Evolutionary conservation across 2,888 invertebrate genomes (phyloP).

Genomic region (Heliconius erato): DNA sequence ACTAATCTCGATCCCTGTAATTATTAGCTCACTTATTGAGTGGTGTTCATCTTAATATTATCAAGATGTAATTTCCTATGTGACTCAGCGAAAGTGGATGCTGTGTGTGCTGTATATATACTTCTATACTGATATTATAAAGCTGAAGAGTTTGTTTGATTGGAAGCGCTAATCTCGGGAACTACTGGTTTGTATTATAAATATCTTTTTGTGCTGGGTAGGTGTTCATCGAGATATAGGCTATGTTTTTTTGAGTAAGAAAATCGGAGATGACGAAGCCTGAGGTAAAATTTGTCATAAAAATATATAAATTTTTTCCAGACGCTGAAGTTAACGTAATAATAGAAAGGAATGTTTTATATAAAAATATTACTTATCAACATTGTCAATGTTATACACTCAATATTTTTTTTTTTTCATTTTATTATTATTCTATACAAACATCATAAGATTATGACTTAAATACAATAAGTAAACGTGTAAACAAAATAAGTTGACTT

Average conservation of each 20-base stretch:
- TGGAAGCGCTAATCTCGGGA: not conserved
- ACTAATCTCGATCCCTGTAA: conserved; percentile 1
- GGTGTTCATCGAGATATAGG: no score
- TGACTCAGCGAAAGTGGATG: not conserved
- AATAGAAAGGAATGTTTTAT: not conserved
- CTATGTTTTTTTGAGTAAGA: no score
- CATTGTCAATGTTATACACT: not conserved
- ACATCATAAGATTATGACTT: not conserved
- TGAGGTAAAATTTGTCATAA: no score
- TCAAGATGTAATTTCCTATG: conserved; percentile 13
- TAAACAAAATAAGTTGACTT: conserved; percentile 12
- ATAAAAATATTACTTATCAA: not conserved
- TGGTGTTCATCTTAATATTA: not conserved
- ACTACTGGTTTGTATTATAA: not conserved
- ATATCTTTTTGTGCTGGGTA: no score
- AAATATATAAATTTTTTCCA: no score
- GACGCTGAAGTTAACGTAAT: no score
- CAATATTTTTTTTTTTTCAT: not conserved
- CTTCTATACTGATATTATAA: no score
- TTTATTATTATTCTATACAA: not conserved
- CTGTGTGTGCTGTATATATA: not conserved
- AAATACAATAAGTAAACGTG: conserved; percentile 10
- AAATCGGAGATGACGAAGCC: no score
- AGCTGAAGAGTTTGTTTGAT: no score
- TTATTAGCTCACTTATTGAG: not conserved